Percentiles rank a stretch among this genome's conserved stretches.
phyloP scores from a whole-genome alignment of 2,888 invertebrate genomes.

The Caenorhabditis sp. region DNA sequence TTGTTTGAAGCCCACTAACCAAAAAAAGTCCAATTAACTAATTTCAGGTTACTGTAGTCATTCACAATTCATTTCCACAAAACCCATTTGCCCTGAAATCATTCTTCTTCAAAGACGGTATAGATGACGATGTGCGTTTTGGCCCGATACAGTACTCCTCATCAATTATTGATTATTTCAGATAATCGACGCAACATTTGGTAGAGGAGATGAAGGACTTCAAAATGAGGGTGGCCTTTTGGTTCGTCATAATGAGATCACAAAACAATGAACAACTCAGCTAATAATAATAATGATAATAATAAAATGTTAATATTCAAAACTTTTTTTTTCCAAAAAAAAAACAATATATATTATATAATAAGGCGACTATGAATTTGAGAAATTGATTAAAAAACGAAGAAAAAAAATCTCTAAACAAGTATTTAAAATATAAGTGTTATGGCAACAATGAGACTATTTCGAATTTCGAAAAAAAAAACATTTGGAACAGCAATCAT shows the following conservation, averaged over 20 bases:
- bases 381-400: not conserved
- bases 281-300: constrained; percentile 2
- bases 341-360: not conserved
- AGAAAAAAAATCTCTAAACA: not conserved
- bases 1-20: not conserved
- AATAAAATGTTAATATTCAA: not conserved
- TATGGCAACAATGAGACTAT: not conserved
- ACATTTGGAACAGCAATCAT: not conserved
- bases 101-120: constrained; percentile 69
- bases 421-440: not conserved
- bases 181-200: constrained; percentile 40
- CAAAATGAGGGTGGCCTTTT: constrained; percentile 49
- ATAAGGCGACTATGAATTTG: not conserved
- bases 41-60: constrained; percentile 66
- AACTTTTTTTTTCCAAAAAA: not conserved
- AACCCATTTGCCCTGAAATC: constrained; percentile 64
- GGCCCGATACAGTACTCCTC: not conserved
- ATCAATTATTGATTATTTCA: constrained; percentile 6
- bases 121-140: constrained; percentile 51
- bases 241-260: constrained; percentile 37
- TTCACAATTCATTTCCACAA: constrained; percentile 69
- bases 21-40: not conserved
- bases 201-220: constrained; percentile 37
- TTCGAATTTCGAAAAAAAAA: not conserved
- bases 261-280: constrained; percentile 3